Evolutionary conservation across 2,888 invertebrate species (phyloP).

Genomic region (Hyles lineata): DNA sequence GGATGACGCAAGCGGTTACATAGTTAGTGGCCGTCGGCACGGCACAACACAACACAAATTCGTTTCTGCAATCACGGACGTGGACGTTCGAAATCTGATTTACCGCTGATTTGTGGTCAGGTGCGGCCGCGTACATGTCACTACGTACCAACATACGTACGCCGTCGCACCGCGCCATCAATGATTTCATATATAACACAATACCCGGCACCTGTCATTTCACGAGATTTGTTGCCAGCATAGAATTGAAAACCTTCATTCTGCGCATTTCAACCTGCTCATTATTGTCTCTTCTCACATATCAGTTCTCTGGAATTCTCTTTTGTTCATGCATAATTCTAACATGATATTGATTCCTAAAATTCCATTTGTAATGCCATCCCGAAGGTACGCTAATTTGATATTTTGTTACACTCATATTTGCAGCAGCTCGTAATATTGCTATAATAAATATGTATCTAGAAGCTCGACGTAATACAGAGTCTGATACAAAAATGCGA

Average conservation of each 20-base stretch:
- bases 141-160: constrained; percentile 31
- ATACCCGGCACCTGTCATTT: constrained; percentile 34
- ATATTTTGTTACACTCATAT: not conserved
- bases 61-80: constrained; percentile 76
- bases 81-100: constrained; percentile 78
- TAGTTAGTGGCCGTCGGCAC: constrained; percentile 59
- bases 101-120: constrained; percentile 80
- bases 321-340: not conserved
- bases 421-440: not conserved
- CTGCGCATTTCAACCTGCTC: not conserved
- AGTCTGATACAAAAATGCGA: constrained; percentile 6
- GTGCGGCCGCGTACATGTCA: constrained; percentile 44
- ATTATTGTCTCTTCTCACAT: not conserved
- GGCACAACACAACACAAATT: constrained; percentile 62
- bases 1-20: constrained; percentile 54
- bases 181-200: constrained; percentile 21
- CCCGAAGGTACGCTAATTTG: not conserved
- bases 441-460: not conserved
- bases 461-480: not conserved
- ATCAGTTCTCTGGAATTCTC: not conserved
- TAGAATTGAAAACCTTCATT: constrained; percentile 1
- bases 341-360: not conserved
- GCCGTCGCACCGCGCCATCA: constrained; percentile 13
- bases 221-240: constrained; percentile 6
- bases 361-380: not conserved